Evolutionary conservation across 2,888 invertebrate species (phyloP).

Genomic region (Tenthredo mesomela): DNA sequence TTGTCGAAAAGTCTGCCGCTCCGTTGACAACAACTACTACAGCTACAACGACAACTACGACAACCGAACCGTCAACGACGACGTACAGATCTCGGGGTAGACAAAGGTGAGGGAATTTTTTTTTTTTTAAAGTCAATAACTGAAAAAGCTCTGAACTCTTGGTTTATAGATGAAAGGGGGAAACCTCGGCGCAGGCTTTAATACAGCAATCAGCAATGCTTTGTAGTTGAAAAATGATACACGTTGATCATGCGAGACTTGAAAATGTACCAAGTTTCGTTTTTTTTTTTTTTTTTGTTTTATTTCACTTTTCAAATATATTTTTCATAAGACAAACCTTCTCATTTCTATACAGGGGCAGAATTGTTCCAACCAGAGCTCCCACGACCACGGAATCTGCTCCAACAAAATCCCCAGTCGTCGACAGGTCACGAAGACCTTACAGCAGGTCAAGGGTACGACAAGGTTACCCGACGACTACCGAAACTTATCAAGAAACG

Average conservation of each 20-base stretch:
- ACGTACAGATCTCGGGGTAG: slow-evolving; percentile 69
- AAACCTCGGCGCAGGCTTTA: not conserved
- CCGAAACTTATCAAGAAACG: slow-evolving; percentile 70
- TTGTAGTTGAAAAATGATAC: not conserved
- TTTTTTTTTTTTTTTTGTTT: too few relatives aligned
- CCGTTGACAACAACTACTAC: slow-evolving; percentile 60
- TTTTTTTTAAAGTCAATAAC: slow-evolving; percentile 14
- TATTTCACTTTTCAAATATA: not conserved
- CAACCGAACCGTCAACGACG: slow-evolving; percentile 62
- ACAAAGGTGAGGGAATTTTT: slow-evolving; percentile 62
- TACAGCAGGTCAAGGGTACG: slow-evolving; percentile 71
- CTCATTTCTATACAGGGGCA: slow-evolving; percentile 61
- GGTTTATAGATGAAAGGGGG: not conserved
- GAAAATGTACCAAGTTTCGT: not conserved
- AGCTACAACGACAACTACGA: slow-evolving; percentile 65
- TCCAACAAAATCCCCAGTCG: slow-evolving; percentile 58
- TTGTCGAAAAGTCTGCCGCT: slow-evolving; percentile 56
- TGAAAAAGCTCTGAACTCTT: not conserved
- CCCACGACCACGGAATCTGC: slow-evolving; percentile 66
- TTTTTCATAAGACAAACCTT: not conserved
- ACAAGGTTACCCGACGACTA: slow-evolving; percentile 69
- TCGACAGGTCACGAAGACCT: slow-evolving; percentile 70
- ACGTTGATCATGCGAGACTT: not conserved
- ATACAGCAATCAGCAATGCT: not conserved
- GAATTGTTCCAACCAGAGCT: slow-evolving; percentile 65